Base-by-base conservation (phyloP, 1,140 invertebrate genomes). In the Nebria ingens region DNA sequence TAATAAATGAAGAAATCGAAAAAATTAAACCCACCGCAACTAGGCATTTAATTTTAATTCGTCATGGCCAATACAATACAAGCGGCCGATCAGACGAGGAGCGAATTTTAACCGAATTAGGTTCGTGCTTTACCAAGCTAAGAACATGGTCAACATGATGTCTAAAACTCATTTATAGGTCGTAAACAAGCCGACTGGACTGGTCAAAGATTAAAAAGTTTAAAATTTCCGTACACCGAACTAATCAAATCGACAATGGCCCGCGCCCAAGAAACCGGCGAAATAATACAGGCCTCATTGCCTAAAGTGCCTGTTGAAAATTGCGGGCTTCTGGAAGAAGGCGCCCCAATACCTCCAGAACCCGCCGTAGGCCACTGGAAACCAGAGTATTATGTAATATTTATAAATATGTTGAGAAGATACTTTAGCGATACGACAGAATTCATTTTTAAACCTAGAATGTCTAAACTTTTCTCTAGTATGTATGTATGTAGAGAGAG, bases 11-110 rank as follows among this genome's bases (percentile, higher is more conserved):
- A 62, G 68, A 81, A 59, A 63, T 78, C 45, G 80, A 83, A 61
- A 77, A 77, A 12, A 67, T 74, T 2, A 85, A 77, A 58, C 72
- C 90, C 1, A 92, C 80, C 67, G 85, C 85, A 2, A 77, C 81
- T 0, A 74, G 95, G 25, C 88, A 98, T 70, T 68, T 98, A 22
- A 79, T 98, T 60, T 77, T 98, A 3, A 88, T 99, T 59, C 79
- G 96, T 25, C 96, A 99, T 75, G 96, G 96, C 0, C 94, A 98
- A 67, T 98, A 97, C 67, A 81, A 93, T 61, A 65, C 84, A 19
- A 72, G 79, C 20, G 91, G 87, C 1, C 71, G 74, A 40, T 79
- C 70, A 15, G 93, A 97, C 70, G 71, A 76, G n/a, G 84, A 91
- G 22, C 78, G 86, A 66, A 73, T 73, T 50, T 76, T 98, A 1